A percentile compares a stretch with the other conserved stretches of the same genome.
These are phyloP conservation scores for Phthorimaea operculella DNA, from an alignment of 1,140 invertebrate species.

Conservation along the genomic window DNA sequence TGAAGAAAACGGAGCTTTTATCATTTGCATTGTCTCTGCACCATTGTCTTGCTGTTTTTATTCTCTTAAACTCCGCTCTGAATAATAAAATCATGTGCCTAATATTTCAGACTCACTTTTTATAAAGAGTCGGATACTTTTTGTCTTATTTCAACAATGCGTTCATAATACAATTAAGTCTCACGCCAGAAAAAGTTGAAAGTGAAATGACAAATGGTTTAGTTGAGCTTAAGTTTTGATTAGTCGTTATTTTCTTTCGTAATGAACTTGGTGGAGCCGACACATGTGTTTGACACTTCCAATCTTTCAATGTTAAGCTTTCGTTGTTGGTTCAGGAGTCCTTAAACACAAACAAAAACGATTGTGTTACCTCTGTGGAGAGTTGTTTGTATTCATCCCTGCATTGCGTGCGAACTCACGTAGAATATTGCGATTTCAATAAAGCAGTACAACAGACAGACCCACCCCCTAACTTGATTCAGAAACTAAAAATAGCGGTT, in stretches of 20 bases:
- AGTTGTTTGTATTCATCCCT: too few relatives aligned
- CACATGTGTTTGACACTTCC: conserved; percentile 1
- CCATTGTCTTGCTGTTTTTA: not conserved
- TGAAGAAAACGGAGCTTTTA: not conserved
- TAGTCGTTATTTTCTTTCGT: conserved; percentile 3
- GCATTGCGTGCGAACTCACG: too few relatives aligned
- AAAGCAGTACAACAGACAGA: too few relatives aligned
- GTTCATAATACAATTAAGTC: not conserved
- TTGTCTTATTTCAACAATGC: not conserved
- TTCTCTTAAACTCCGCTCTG: not conserved
- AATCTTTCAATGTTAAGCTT: not conserved
- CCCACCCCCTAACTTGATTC: too few relatives aligned
- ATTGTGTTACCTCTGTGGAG: not conserved
- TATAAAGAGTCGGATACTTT: too few relatives aligned
- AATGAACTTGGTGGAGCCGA: not conserved
- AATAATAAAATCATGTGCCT: not conserved
- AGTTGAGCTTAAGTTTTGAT: not conserved
- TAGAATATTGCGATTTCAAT: too few relatives aligned
- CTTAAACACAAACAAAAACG: not conserved
- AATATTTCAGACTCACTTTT: not conserved
- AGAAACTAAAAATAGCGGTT: too few relatives aligned
- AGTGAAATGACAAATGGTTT: not conserved
- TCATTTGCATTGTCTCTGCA: not conserved
- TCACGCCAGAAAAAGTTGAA: too few relatives aligned
- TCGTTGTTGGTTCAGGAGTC: not conserved